Evolutionary conservation across 2,888 invertebrate genomes (phyloP), one percentile per base, ranked within the genome.

Genomic region (Rosalia funebris): DNA sequence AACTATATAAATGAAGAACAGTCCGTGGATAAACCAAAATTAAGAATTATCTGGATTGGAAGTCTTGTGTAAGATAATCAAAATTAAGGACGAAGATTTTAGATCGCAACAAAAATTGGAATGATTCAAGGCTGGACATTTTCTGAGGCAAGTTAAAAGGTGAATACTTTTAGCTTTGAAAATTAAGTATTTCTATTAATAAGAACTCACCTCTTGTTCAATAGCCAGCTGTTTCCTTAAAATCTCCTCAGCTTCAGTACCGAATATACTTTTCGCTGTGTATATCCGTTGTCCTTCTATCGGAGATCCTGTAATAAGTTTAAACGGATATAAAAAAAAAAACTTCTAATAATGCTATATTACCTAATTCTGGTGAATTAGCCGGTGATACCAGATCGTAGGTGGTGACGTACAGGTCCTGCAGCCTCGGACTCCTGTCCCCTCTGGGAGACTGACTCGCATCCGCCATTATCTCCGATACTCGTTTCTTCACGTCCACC

Each of bases 161-260:
- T n/a, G n/a, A n/a, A n/a, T n/a, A n/a, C n/a, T n/a, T n/a, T n/a
- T n/a, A n/a, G n/a, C n/a, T n/a, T n/a, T n/a, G n/a, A n/a, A n/a
- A n/a, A n/a, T n/a, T n/a, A n/a, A n/a, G n/a, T n/a, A n/a, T n/a
- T n/a, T n/a, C n/a, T n/a, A n/a, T n/a, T n/a, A n/a, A n/a, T n/a
- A n/a, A n/a, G n/a, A n/a, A 71, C 68, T 76, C 78, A 87, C 88
- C 84, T 88, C 87, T 77, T 86, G 84, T 75, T 89, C 88, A 37
- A 87, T 86, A 72, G 86, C 84, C 47, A 88, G 78, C 77, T 88
- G 87, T 72, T 88, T 86, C 61, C 85, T 84, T 42, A 86, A 82
- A 44, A 88, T 82, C 63, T 87, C 82, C 76, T 88, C 87, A 12
- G 88, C 87, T 78, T 88, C 87, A 67, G 79, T 83, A 42, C 81